Evolutionary conservation across 2,797 vertebrate species (phyloP), one percentile per base, ranked within the genome.

Genomic region (Pagetopsis macropterus): DNA sequence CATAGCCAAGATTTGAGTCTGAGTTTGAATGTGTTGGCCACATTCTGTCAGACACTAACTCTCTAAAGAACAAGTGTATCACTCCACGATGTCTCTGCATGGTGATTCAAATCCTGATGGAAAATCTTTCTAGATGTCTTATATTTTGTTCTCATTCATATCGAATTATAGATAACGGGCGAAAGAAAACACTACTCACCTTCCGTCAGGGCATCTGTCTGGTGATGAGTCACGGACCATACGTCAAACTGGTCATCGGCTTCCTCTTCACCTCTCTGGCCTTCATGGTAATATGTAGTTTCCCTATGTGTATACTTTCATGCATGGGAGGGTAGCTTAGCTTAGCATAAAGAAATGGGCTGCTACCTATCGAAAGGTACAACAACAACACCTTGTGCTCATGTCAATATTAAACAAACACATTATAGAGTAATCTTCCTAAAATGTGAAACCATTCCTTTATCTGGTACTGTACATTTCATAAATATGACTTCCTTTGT

Each of bases 211-310:
- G 97, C 75, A 84, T 98, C 70, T 94, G 94, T 75, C 82, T 96
- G 82, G 96, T 99, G 71, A 94, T 96, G 95, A 94, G 93, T 66
- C 93, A 99, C 0, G 85, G 94, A 10, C 96, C 97, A 0, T 99
- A 99, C 17, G 67, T 97, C 84, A 98, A 95, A 72, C 95, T 99
- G 74, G 96, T 99, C 3, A 86, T 94, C 0, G 96, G 94, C 76
- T 99, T 99, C 90, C 96, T 99, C 82, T 99, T 98, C 84, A 97
- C 97, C 50, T 98, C 97, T 0, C 90, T 99, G 84, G 97, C 95
- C 74, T 99, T 99, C 86, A 97, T 98, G 98, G 98, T 99, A 88
- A 94, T 89, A 5, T 41, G 72, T 9, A 21, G 2, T 65, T 79
- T 52, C 9, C 23, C 64, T 49, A 40, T 70, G 49, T 37, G 23